Evolutionary conservation across 2,113 vertebrate genomes (phyloP).

Genomic region (Pomatostomus ruficeps): DNA sequence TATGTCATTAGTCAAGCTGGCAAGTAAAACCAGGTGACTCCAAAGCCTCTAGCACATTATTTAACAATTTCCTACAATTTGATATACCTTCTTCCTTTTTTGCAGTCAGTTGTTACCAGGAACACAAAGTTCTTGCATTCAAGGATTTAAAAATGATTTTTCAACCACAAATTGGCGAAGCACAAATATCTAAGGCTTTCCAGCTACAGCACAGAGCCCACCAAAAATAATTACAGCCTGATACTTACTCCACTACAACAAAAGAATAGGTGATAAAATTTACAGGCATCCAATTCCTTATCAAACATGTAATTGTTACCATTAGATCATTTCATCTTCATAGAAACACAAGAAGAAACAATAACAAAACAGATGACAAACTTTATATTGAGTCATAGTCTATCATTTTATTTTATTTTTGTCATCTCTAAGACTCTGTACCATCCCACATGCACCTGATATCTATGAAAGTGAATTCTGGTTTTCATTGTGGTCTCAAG

Average conservation of each 20-base stretch:
- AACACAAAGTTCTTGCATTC: not conserved
- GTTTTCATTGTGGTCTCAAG: not conserved
- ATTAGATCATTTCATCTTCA: not conserved
- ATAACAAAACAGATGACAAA: not conserved
- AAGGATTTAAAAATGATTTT: not conserved
- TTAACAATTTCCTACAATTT: not conserved
- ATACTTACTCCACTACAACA: not conserved
- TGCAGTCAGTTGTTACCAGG: not conserved
- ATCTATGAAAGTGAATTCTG: not conserved
- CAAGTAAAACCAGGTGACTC: not conserved
- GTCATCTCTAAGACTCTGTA: not conserved
- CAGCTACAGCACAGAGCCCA: not conserved
- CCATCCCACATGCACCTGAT: not conserved
- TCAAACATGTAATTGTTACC: not conserved
- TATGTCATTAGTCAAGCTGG: not conserved
- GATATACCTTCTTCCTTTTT: not conserved
- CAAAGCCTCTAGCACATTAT: not conserved
- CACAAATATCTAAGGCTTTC: not conserved
- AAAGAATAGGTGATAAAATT: not conserved
- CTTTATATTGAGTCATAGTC: not conserved
- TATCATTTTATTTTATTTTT: not conserved
- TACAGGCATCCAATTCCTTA: not conserved
- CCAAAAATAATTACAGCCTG: not conserved
- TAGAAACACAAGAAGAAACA: not conserved
- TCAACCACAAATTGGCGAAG: not conserved